These are phyloP conservation scores for Elegia similella DNA, from an alignment of 2,888 invertebrate species.

Conservation along the genomic window DNA sequence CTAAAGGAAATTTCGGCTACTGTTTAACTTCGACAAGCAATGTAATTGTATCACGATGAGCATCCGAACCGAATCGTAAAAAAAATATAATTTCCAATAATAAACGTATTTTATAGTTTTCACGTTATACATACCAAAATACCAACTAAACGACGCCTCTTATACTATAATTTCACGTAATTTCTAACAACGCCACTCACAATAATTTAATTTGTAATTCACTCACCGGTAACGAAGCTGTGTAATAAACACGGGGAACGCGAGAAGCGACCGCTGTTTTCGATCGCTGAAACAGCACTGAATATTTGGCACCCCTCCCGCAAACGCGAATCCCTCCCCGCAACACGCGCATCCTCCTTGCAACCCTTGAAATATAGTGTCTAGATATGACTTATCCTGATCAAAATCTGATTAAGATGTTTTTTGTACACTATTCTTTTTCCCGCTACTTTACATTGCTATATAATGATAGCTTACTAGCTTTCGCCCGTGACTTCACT, in stretches of 20 bases:
- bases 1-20: not conserved
- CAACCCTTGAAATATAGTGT: slow-evolving; percentile 1
- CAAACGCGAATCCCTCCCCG: slow-evolving; percentile 7
- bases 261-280: slow-evolving; percentile 13
- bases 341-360: slow-evolving; percentile 16
- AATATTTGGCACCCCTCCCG: slow-evolving; percentile 3
- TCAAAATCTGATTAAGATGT: too few relatives aligned
- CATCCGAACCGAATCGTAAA: not conserved
- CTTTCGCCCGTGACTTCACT: too few relatives aligned
- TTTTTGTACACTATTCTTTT: too few relatives aligned
- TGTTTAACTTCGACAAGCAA: not conserved
- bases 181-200: slow-evolving; percentile 3
- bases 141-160: not conserved
- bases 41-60: slow-evolving; percentile 5
- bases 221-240: slow-evolving; percentile 22
- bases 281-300: slow-evolving; percentile 18
- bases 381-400: not conserved
- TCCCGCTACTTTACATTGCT: too few relatives aligned
- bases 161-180: slow-evolving; percentile 4
- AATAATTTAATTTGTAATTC: slow-evolving; percentile 10
- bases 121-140: not conserved
- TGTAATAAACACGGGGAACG: slow-evolving; percentile 8
- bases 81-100: not conserved
- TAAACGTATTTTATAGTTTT: not conserved
- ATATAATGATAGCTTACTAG: too few relatives aligned